Evolutionary conservation across 2,888 invertebrate species (phyloP).

Genomic region (Shargacucullia verbasci): DNA sequence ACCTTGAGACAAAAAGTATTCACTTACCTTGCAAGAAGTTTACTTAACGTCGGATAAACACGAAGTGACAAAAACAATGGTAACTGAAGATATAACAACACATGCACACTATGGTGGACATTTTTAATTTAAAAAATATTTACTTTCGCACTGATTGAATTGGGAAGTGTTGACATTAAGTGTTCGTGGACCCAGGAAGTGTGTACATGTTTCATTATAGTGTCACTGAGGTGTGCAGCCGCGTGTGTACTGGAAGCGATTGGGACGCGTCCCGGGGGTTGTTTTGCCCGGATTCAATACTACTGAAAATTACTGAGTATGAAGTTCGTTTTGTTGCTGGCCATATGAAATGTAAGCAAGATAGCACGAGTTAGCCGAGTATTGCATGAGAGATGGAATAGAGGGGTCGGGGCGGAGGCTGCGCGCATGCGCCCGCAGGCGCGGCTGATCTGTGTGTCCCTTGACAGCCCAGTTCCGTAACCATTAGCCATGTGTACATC

Average conservation of each 20-base stretch:
- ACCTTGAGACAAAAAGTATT: slow-evolving; percentile 12
- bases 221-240: slow-evolving; percentile 24
- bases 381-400: slow-evolving; percentile 40
- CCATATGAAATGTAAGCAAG: slow-evolving; percentile 51
- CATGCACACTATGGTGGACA: slow-evolving; percentile 23
- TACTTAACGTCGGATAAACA: slow-evolving; percentile 33
- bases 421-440: slow-evolving; percentile 73
- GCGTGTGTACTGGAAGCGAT: slow-evolving; percentile 36
- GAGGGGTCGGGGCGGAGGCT: slow-evolving; percentile 69
- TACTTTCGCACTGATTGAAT: slow-evolving; percentile 29
- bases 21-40: slow-evolving; percentile 41
- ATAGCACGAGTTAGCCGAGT: slow-evolving; percentile 47
- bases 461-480: slow-evolving; percentile 21
- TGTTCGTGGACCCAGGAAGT: slow-evolving; percentile 13
- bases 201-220: slow-evolving; percentile 40
- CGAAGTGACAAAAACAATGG: slow-evolving; percentile 33
- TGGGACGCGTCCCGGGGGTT: slow-evolving; percentile 40
- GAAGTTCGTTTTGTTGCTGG: slow-evolving; percentile 47
- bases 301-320: slow-evolving; percentile 35
- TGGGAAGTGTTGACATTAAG: slow-evolving; percentile 28
- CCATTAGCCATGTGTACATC: neutral
- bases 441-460: slow-evolving; percentile 5
- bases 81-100: slow-evolving; percentile 33
- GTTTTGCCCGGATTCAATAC: slow-evolving; percentile 47
- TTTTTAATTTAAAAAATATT: slow-evolving; percentile 23